These are phyloP conservation scores for Euplagia quadripunctaria DNA, from an alignment of 2,888 invertebrate genomes.

Conservation along the genomic window DNA sequence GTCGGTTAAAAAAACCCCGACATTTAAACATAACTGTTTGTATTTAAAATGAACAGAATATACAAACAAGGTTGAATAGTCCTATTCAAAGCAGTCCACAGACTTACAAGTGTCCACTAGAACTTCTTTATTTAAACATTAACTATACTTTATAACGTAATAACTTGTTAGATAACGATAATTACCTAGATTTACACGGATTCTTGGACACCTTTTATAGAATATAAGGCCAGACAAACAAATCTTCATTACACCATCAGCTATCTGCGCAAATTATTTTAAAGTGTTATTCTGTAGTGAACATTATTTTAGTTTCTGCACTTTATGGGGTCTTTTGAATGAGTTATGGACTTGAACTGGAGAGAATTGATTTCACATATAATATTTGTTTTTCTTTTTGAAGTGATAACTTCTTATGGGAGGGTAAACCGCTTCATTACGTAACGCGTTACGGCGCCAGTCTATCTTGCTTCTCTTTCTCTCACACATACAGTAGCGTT, in stretches of 20 bases:
- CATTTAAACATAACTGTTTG: too few relatives aligned
- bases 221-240: neutral
- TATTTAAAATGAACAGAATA: neutral
- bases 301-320: constrained; percentile 1
- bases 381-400: too few relatives aligned
- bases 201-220: neutral
- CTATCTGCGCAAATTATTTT: neutral
- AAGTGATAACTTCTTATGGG: too few relatives aligned
- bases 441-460: too few relatives aligned
- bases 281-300: neutral
- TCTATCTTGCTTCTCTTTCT: too few relatives aligned
- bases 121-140: neutral
- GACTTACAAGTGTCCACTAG: neutral
- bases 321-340: neutral
- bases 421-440: too few relatives aligned
- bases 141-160: neutral
- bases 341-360: neutral
- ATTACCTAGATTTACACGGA: neutral
- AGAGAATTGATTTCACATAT: too few relatives aligned
- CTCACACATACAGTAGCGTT: too few relatives aligned
- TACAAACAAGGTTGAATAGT: neutral
- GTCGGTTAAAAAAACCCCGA: too few relatives aligned
- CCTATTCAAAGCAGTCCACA: neutral
- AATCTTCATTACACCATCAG: neutral
- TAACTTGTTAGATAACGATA: neutral